Evolutionary conservation across 2,888 invertebrate species (phyloP), one percentile per base, ranked within the genome.

Genomic region (Octonoba sinensis): DNA sequence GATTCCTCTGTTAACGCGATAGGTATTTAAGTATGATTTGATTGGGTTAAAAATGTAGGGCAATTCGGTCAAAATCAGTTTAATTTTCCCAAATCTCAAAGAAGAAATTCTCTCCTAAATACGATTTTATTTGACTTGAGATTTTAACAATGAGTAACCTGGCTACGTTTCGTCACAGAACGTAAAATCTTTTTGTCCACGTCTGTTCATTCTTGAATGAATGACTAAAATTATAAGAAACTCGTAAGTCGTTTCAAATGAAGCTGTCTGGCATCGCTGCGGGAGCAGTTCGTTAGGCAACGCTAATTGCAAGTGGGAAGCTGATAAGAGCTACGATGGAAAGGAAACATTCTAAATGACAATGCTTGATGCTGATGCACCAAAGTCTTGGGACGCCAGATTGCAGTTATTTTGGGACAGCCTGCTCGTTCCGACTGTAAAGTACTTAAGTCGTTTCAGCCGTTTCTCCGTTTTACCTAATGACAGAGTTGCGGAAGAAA

Each of bases 251-350:
- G 20, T 54, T 56, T 49, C 49, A 56, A 64, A 64, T 72, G 64
- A 60, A 73, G 62, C 73, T 73, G 73, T 73, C 64, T 64, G 20
- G 54, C 57, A 27, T 44, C 69, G 18, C 44, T 24, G 47, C 57
- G 15, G 36, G 47, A 36, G 36, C 36, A 36, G 44, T 74, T 76
- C 69, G 67, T 76, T 76, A 76, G 69, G 62, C 75, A 76, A 76
- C 67, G 67, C 75, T 76, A 69, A 76, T 76, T 76, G 60, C 75
- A 69, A 49, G 59, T 15, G 59, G 67, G 71, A 27, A 66, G 57
- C 47, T 74, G 74, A 74, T 66, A 66, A 74, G 47, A 57, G 44
- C 49, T 62, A 27, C 18, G 71, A 71, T 71, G 62, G 49, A 20
- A 54, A 49, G 27, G 64, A 18, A 56, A 51, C 64, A 73, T 73